Conservation (phyloP, 2,888 invertebrate species). For the Sinopyrophorus schimmeli region DNA sequence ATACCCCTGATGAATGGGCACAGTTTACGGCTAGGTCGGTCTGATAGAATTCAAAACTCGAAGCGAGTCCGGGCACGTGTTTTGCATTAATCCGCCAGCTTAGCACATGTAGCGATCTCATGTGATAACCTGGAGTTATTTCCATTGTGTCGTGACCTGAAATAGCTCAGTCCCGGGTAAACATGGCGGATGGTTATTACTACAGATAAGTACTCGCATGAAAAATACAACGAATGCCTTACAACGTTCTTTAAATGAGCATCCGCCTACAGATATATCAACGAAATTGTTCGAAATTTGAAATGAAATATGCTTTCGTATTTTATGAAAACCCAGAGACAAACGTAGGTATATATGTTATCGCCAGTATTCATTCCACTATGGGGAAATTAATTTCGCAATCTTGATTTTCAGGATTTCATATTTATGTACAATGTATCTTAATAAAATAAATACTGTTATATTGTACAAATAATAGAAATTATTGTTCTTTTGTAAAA, state of each 20-base stretch:
- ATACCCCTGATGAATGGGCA: constrained; percentile 27
- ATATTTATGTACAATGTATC: too few relatives aligned
- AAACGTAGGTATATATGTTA: too few relatives aligned
- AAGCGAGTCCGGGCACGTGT: constrained; percentile 34
- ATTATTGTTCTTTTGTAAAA: too few relatives aligned
- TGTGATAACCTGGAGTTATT: constrained; percentile 47
- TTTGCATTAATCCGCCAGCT: constrained; percentile 45
- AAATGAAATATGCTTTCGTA: too few relatives aligned
- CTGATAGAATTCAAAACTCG: constrained; percentile 33
- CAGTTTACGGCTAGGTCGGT: constrained; percentile 27
- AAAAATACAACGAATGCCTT: constrained; percentile 37
- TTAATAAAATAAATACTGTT: too few relatives aligned
- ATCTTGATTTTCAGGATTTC: too few relatives aligned
- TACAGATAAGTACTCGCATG: constrained; percentile 42
- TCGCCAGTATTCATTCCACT: too few relatives aligned
- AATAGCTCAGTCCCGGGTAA: constrained; percentile 44
- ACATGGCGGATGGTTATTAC: constrained; percentile 39
- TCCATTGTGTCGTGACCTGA: constrained; percentile 47
- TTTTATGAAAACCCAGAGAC: too few relatives aligned
- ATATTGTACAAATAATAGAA: too few relatives aligned
- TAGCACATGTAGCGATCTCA: constrained; percentile 42
- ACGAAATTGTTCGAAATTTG: constrained; percentile 12
- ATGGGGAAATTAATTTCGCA: too few relatives aligned
- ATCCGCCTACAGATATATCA: constrained; percentile 24
- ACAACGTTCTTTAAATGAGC: constrained; percentile 24